Evolutionary conservation across 2,113 vertebrate species (phyloP).

Genomic region (Cricetomys ansorgei): DNA sequence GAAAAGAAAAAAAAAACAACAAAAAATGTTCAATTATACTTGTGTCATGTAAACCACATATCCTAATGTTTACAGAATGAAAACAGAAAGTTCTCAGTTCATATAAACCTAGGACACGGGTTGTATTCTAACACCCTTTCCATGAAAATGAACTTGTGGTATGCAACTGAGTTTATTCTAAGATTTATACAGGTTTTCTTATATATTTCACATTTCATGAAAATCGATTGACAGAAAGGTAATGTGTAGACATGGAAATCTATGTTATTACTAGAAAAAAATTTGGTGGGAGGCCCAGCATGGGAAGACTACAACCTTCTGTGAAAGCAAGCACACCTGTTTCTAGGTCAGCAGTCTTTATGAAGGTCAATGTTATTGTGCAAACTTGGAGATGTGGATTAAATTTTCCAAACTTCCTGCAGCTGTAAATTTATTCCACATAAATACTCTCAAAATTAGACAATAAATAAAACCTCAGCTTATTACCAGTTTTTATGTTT

Average conservation of each 20-base stretch:
- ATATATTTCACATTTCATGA: not conserved
- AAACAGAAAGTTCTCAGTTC: not conserved
- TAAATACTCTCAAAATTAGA: conserved; percentile 37
- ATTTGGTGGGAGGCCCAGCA: not conserved
- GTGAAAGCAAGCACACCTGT: not conserved
- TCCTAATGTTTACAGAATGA: not conserved
- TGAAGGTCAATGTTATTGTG: not conserved
- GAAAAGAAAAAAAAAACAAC: too few relatives aligned
- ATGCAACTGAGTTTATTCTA: not conserved
- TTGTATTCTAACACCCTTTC: not conserved
- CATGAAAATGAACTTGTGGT: not conserved
- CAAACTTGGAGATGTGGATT: not conserved
- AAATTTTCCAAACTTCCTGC: not conserved
- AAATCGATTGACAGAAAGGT: not conserved
- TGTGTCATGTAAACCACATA: not conserved
- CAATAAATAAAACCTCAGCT: not conserved
- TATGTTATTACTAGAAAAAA: not conserved
- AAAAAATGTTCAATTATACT: too few relatives aligned
- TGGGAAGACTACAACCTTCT: not conserved
- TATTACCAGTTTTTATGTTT: not conserved
- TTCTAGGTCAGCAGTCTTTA: not conserved
- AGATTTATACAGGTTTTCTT: not conserved
- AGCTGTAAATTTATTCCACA: not conserved
- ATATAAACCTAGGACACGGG: too few relatives aligned
- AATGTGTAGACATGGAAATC: not conserved